Conservation (phyloP, 2,888 invertebrate species). For the Fabriciana adippe region DNA sequence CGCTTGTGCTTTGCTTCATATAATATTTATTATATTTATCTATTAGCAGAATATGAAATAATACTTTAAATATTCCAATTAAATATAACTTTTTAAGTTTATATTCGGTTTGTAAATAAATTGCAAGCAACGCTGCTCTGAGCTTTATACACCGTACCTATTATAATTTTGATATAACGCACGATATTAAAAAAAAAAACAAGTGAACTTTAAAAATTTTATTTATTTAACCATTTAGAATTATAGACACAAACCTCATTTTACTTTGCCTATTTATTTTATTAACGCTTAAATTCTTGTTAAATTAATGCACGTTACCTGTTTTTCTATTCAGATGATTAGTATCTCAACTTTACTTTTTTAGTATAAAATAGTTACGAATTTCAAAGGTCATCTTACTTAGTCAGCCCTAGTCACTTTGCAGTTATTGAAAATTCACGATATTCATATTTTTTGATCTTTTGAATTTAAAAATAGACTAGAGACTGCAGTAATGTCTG, state of each 20-base stretch:
- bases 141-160: slow-evolving; percentile 7
- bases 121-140: slow-evolving; percentile 3
- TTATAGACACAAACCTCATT: slow-evolving; percentile 4
- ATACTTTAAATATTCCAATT: not conserved
- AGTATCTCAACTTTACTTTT: slow-evolving; percentile 3
- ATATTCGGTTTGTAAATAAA: not conserved
- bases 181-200: not conserved
- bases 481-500: slow-evolving; percentile 27
- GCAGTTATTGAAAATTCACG: slow-evolving; percentile 48
- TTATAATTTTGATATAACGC: not conserved
- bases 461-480: slow-evolving; percentile 32
- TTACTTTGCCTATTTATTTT: not conserved
- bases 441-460: slow-evolving; percentile 79
- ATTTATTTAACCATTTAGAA: not conserved
- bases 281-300: slow-evolving; percentile 12
- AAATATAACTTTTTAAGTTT: slow-evolving; percentile 6
- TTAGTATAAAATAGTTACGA: not conserved
- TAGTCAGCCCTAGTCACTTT: slow-evolving; percentile 34
- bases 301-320: slow-evolving; percentile 8
- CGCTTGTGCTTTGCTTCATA: slow-evolving; percentile 19
- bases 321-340: not conserved
- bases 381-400: slow-evolving; percentile 18
- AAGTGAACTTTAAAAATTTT: not conserved
- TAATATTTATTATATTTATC: not conserved
- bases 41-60: not conserved